Base-by-base conservation (phyloP, 2,888 invertebrate genomes). In the Taphrorychus bicolor region DNA sequence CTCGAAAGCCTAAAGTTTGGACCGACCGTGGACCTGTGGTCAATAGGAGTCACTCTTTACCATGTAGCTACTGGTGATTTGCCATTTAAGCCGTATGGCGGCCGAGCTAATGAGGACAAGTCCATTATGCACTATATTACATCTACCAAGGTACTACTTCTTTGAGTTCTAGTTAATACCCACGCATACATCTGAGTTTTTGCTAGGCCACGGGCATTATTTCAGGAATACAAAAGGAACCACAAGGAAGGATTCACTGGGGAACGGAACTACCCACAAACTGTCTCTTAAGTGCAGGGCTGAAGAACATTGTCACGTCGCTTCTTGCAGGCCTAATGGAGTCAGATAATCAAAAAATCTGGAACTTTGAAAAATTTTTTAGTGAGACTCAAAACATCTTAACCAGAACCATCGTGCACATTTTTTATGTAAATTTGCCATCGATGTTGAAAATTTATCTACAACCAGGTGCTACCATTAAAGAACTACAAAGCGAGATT, bases 21-120 rank as follows among this genome's bases (percentile, higher is more conserved):
- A 7, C 7, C 96, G 0, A 94, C 94, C 4, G 96, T 97, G 3
- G 98, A 98, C 82, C 84, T 98, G 41, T 98, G 97, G 97, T 96
- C 95, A 0, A 94, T 97, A 73, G 94, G 97, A 2, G 97, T 97
- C 0, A 98, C 97, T 0, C 82, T 97, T 17, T 98, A 94, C 80
- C 97, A 98, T 81, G 95, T 97, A 1, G 97, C 97, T 0, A 97
- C 97, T 0, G 97, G 97, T 40, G 93, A 94, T 81, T 83, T 98
- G 60, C 97, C 98, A 0, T 98, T 97, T 80, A 86, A 96, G 59
- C 97, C 97, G 0, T 97, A 89, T 80, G 97, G 97, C 1, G 98
- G 98, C 11, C 5, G 32, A 32, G 0, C 85, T 97, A 17, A 3
- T n/a, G 7, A 7, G 7, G 17, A 48, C 11, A 45, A 48, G 16